Percentiles rank a stretch among this genome's conserved stretches.
These are phyloP conservation scores for Holcopasites calliopsidis DNA, from an alignment of 1,140 invertebrate genomes.

Conservation along the genomic window DNA sequence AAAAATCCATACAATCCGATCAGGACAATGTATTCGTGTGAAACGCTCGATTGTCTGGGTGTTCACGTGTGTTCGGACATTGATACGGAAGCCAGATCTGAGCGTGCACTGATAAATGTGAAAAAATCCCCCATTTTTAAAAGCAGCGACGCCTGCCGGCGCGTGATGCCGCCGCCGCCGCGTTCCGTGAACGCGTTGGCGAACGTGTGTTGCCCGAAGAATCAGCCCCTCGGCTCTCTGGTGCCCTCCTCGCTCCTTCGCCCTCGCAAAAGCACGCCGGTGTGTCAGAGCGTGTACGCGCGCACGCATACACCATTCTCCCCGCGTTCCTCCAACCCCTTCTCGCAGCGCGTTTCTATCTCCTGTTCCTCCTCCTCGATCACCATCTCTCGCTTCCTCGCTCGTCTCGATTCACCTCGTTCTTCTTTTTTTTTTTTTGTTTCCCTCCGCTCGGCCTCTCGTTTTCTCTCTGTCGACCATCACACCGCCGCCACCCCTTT, in stretches of 20 bases:
- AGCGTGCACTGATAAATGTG: constrained; percentile 71
- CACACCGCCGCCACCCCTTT: constrained; percentile 63
- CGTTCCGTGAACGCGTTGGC: constrained; percentile 49
- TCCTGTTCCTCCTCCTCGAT: too few species aligned
- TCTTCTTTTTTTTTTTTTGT: constrained; percentile 26
- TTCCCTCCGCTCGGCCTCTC: constrained; percentile 15
- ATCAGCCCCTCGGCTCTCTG: constrained; percentile 56
- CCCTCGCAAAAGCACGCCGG: constrained; percentile 36
- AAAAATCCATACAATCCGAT: constrained; percentile 78
- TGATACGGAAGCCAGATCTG: constrained; percentile 71
- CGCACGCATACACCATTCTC: neutral
- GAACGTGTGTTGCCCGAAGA: constrained; percentile 64
- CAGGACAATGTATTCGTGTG: constrained; percentile 77
- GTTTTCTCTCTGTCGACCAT: constrained; percentile 56
- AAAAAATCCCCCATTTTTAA: constrained; percentile 69
- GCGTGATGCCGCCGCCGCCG: constrained; percentile 55
- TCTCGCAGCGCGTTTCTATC: too few species aligned
- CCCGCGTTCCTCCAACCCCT: neutral
- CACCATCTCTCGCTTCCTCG: constrained; percentile 28
- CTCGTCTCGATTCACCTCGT: constrained; percentile 23
- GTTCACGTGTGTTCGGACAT: constrained; percentile 71
- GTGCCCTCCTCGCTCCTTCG: constrained; percentile 61
- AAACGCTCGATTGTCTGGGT: constrained; percentile 74
- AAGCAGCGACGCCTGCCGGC: constrained; percentile 65
- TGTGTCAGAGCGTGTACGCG: neutral